Percentiles rank a stretch among this genome's conserved stretches.
Conservation (phyloP, 1,140 invertebrate genomes). For the Protaetia brevitarsis region DNA sequence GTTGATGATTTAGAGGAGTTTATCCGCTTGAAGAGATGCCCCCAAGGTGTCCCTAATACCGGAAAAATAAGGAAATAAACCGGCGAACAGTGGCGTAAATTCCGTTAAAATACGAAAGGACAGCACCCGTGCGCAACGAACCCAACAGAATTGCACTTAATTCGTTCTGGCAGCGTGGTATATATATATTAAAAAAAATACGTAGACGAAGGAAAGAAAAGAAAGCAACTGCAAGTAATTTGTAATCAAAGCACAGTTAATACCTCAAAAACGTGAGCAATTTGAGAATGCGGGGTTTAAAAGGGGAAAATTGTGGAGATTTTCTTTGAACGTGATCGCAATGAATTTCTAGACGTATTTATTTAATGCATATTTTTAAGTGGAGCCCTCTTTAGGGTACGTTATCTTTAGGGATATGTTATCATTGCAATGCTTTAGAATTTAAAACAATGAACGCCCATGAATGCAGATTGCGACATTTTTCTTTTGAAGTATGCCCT, state of each 20-base stretch:
- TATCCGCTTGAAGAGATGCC: constrained; percentile 7
- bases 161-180: background rate
- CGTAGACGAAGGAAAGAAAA: background rate
- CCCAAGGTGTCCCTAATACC: background rate
- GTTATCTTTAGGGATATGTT: no score
- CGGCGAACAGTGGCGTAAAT: background rate
- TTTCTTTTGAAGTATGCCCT: no score
- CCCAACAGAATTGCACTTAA: background rate
- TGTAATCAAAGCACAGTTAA: constrained; percentile 10
- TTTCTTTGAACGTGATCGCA: constrained; percentile 17
- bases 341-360: background rate
- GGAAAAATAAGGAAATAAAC: constrained; percentile 17
- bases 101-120: no score
- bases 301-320: background rate
- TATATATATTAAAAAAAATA: background rate
- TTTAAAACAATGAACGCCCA: no score
- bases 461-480: no score
- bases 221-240: background rate
- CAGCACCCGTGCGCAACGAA: background rate
- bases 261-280: constrained; percentile 3
- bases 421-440: no score
- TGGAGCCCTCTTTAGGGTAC: background rate
- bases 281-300: constrained; percentile 2
- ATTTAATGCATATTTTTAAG: constrained; percentile 9
- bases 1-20: constrained; percentile 13